Percentiles rank a stretch among this genome's conserved stretches.
phyloP scores from a whole-genome alignment of 2,888 invertebrate genomes.

The Acleris cristana region DNA sequence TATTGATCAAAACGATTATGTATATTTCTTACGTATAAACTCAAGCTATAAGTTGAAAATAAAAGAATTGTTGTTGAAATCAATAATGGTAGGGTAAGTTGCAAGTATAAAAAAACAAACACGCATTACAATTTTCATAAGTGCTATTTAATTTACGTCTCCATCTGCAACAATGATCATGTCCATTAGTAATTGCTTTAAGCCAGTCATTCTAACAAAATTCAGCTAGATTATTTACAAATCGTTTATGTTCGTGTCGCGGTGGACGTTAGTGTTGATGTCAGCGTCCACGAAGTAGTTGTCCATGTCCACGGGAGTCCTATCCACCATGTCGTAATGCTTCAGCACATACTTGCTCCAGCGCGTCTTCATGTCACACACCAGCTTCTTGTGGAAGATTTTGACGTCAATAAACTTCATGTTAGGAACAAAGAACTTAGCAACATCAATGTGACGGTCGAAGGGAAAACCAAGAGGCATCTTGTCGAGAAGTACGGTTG shows the following conservation, averaged over 20 bases:
- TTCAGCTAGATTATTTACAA: slow-evolving; percentile 37
- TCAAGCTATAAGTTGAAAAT: too few relatives aligned
- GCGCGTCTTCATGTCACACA: slow-evolving; percentile 72
- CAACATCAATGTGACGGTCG: slow-evolving; percentile 85
- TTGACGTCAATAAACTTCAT: slow-evolving; percentile 86
- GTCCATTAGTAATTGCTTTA: not conserved
- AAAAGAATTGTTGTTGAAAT: too few relatives aligned
- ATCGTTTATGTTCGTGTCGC: slow-evolving; percentile 44
- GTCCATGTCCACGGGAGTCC: slow-evolving; percentile 56
- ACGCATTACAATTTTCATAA: not conserved
- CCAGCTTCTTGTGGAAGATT: slow-evolving; percentile 85
- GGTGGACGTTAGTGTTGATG: slow-evolving; percentile 47
- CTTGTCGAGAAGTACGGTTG: slow-evolving; percentile 81
- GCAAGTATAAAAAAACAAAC: too few relatives aligned
- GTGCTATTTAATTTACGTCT: not conserved
- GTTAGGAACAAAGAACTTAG: slow-evolving; percentile 86
- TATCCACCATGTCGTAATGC: slow-evolving; percentile 62
- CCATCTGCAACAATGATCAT: not conserved
- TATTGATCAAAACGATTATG: too few relatives aligned
- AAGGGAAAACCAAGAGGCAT: slow-evolving; percentile 89
- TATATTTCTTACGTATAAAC: too few relatives aligned
- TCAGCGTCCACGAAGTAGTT: slow-evolving; percentile 63
- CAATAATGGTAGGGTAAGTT: too few relatives aligned
- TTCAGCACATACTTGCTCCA: slow-evolving; percentile 70
- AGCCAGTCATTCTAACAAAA: not conserved